Conservation (phyloP, 2,113 vertebrate species). For the Mola mola region DNA sequence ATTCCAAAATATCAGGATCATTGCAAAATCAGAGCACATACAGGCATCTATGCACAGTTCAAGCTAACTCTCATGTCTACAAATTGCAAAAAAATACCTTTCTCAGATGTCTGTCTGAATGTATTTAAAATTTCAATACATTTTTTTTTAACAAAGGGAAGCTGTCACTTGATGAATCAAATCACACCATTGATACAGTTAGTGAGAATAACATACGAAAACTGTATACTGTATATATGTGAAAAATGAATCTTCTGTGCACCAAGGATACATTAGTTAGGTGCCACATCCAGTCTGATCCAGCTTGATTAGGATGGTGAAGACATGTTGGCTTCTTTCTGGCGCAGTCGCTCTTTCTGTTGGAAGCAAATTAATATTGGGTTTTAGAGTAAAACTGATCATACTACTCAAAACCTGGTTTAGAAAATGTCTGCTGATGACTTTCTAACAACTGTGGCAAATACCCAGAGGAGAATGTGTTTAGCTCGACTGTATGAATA, state of each 20-base stretch:
- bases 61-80: neutral
- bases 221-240: too few relatives aligned
- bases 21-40: conserved; percentile 5
- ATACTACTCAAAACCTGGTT: neutral
- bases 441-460: too few relatives aligned
- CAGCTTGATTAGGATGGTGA: conserved; percentile 35
- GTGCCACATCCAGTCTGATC: neutral
- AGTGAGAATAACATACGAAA: too few relatives aligned
- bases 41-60: conserved; percentile 2
- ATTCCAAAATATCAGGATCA: conserved; percentile 17
- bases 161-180: too few relatives aligned
- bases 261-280: neutral
- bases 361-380: conserved; percentile 37
- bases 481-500: too few relatives aligned
- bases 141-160: too few relatives aligned
- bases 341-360: conserved; percentile 94
- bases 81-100: conserved; percentile 20
- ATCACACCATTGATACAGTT: too few relatives aligned
- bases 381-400: neutral
- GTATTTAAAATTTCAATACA: neutral
- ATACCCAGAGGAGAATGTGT: too few relatives aligned
- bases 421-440: neutral
- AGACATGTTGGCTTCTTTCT: conserved; percentile 88
- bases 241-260: neutral
- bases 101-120: too few relatives aligned